These are phyloP conservation scores for Anabas testudineus DNA, from an alignment of 2,797 vertebrate species.

Conservation along the genomic window DNA sequence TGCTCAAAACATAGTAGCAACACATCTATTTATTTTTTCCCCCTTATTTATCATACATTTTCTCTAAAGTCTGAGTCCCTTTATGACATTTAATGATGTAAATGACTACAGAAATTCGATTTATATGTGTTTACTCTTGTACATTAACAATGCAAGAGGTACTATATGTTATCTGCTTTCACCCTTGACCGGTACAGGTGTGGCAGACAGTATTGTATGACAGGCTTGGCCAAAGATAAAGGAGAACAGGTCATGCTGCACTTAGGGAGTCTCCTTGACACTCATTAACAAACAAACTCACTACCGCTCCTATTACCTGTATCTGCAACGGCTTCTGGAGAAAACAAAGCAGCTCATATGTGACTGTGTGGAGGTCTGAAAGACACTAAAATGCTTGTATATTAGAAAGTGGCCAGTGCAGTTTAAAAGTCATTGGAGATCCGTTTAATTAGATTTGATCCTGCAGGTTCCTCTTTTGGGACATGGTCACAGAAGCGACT, in stretches of 20 bases:
- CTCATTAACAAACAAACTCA: conserved; percentile 60
- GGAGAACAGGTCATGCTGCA: conserved; percentile 45
- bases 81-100: background rate
- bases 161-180: conserved; percentile 31
- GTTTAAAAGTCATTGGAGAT: conserved; percentile 50
- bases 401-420: conserved; percentile 4
- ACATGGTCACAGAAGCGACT: conserved; percentile 52
- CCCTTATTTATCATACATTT: background rate
- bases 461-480: conserved; percentile 39
- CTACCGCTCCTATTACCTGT: conserved; percentile 54
- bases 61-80: conserved; percentile 5
- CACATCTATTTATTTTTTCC: conserved; percentile 12
- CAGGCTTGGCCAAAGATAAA: conserved; percentile 58
- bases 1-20: conserved; percentile 26
- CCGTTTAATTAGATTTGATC: conserved; percentile 60
- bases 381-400: conserved; percentile 20
- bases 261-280: conserved; percentile 54
- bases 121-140: background rate
- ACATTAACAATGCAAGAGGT: conserved; percentile 19
- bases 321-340: conserved; percentile 42
- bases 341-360: conserved; percentile 18
- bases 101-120: conserved; percentile 8
- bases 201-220: conserved; percentile 25
- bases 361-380: conserved; percentile 15
- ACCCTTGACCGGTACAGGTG: conserved; percentile 51